Evolutionary conservation across 2,113 vertebrate genomes (phyloP).

Genomic region (Mesitornis unicolor): DNA sequence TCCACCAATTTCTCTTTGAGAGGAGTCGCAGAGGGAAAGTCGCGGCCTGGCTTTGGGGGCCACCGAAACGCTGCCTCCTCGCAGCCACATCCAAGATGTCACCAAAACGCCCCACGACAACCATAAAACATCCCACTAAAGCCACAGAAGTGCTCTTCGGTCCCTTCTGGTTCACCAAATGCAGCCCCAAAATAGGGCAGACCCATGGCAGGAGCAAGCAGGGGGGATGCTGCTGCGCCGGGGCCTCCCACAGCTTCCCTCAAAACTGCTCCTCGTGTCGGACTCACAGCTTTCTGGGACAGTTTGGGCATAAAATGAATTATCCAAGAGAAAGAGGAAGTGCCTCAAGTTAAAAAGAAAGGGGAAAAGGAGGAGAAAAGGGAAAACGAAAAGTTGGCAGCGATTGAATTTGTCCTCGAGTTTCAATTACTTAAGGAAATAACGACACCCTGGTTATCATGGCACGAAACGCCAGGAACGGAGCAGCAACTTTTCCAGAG

Average conservation of each 20-base stretch:
- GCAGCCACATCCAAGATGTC: background rate
- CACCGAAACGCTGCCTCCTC: background rate
- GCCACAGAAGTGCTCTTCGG: accelerated
- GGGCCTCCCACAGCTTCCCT: background rate
- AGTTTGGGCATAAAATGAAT: background rate
- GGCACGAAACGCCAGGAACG: background rate
- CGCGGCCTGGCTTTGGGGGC: no score
- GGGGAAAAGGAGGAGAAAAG: accelerated
- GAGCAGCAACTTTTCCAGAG: background rate
- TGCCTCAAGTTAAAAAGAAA: background rate
- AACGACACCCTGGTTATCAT: background rate
- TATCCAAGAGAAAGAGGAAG: background rate
- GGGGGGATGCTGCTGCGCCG: background rate
- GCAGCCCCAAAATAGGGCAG: background rate
- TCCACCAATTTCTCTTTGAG: background rate
- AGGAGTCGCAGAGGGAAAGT: background rate
- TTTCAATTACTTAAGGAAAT: background rate
- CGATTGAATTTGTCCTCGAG: background rate
- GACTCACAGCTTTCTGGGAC: background rate
- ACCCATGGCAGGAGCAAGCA: background rate
- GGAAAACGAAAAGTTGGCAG: background rate
- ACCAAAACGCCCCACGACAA: background rate
- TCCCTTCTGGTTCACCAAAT: background rate
- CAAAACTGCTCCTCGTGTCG: accelerated
- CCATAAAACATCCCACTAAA: no score